phyloP scores from a whole-genome alignment of 1,140 invertebrate genomes.

The Trypoxylus dichotomus region DNA sequence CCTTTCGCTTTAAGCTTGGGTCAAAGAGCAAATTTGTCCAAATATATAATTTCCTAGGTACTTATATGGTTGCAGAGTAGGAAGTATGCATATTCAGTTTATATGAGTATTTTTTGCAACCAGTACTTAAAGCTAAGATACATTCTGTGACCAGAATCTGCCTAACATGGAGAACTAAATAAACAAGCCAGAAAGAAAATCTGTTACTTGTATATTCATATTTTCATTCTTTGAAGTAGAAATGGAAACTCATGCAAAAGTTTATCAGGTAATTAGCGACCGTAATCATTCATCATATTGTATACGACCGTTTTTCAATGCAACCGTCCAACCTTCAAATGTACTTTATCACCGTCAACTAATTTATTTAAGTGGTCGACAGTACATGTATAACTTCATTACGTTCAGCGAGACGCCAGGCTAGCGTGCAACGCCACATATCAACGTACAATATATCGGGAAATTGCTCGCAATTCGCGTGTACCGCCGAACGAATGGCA shows the following conservation, averaged over 20 bases:
- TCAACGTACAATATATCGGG: neutral
- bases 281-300: neutral
- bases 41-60: too few species aligned
- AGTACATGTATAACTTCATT: constrained; percentile 4
- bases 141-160: too few species aligned
- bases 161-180: too few species aligned
- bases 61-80: too few species aligned
- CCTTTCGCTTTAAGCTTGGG: too few species aligned
- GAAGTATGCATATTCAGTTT: too few species aligned
- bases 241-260: neutral
- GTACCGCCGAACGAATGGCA: neutral
- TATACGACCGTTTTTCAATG: neutral
- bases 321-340: neutral
- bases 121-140: too few species aligned
- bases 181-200: too few species aligned
- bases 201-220: too few species aligned
- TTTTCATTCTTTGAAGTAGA: too few species aligned
- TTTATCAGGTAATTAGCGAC: neutral
- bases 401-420: neutral
- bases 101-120: too few species aligned
- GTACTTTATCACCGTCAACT: constrained; percentile 1
- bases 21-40: too few species aligned
- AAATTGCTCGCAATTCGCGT: neutral
- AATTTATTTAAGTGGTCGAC: neutral
- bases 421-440: neutral